Evolutionary conservation across 2,888 invertebrate genomes (phyloP), one percentile per base, ranked within the genome.

Genomic region (Catonia carolina): DNA sequence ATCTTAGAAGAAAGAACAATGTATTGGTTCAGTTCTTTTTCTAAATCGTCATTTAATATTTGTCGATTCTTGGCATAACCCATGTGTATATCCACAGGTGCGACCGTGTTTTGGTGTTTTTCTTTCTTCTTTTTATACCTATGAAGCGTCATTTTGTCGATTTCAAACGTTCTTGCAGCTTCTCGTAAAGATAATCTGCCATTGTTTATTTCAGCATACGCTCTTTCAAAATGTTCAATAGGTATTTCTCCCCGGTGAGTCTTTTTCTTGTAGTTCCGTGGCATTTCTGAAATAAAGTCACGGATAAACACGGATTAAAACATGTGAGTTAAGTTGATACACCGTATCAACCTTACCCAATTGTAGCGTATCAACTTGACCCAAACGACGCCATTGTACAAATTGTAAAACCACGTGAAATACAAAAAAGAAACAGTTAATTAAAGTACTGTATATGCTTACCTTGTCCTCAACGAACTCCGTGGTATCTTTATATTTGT

Each of bases 11-110:
- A 20, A 10, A n/a, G 12, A 20, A 49, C 15, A 49, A 49, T 49
- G 23, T 49, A 49, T 22, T 31, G 23, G 8, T 18, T 27, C 7
- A 45, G 45, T 8, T 45, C 18, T 12, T 45, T 18, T 18, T 45
- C 45, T n/a, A 45, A 45, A 17, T 49, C 49, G 31, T 49, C 31
- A 27, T 31, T 49, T 31, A 49, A 49, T 49, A 49, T 49, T 49
- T 49, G 49, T 27, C 49, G 31, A 49, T 49, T 23, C 31, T 49
- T 49, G 14, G 31, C 45, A 45, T 6, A 45, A 10, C 45, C 45
- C 45, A 45, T 45, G 7, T 45, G 4, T 15, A 45, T 23, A 7
- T 49, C 49, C 33, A 10, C 49, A 49, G 8, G 3, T 31, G 8
- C 49, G 12, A 27, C 49, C 15, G 49, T n/a, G 7, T 23, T 49